These are phyloP conservation scores for Nasua narica DNA, from an alignment of 2,797 vertebrate genomes.

Conservation along the genomic window DNA sequence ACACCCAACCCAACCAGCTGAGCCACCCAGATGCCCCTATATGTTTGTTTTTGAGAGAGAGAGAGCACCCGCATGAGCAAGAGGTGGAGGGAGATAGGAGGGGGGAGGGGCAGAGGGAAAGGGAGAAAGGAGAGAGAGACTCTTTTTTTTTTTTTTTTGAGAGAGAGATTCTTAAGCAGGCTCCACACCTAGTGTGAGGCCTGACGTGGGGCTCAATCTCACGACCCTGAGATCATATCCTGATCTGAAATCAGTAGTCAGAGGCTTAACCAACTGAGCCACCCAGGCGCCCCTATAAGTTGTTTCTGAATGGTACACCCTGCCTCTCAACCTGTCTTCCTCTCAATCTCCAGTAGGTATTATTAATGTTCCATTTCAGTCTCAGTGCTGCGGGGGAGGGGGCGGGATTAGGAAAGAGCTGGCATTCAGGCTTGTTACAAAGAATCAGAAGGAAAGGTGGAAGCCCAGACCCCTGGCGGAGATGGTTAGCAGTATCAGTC, in stretches of 20 bases:
- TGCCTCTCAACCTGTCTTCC: neutral
- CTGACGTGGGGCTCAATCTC: neutral
- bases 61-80: fast-evolving
- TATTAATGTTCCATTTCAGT: neutral
- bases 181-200: neutral
- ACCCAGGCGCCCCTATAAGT: neutral
- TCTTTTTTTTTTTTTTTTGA: too few relatives aligned
- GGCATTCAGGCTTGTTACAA: neutral
- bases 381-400: neutral
- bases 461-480: neutral
- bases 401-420: neutral
- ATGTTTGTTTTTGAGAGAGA: neutral
- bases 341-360: neutral
- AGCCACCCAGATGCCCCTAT: neutral
- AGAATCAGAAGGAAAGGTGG: neutral
- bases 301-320: neutral
- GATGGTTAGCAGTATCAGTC: neutral
- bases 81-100: too few relatives aligned
- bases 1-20: neutral
- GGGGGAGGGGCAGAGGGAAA: neutral
- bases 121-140: too few relatives aligned
- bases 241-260: neutral
- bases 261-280: neutral
- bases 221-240: neutral
- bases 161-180: neutral